Conservation (phyloP, 2,888 invertebrate genomes). For the Ectobius pallidus region DNA sequence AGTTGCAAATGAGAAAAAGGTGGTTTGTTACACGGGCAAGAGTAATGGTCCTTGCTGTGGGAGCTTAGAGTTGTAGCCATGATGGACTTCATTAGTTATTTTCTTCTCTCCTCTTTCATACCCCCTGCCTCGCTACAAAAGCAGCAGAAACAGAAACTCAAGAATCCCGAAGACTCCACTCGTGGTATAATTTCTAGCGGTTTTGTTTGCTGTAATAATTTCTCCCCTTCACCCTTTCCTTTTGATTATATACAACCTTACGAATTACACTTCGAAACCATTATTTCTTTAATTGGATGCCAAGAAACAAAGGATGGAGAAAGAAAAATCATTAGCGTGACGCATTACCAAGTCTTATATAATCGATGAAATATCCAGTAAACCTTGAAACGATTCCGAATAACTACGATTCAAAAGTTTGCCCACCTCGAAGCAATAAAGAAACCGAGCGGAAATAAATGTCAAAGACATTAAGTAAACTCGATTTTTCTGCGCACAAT, state of each 20-base stretch:
- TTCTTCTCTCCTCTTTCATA: neutral
- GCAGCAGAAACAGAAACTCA: neutral
- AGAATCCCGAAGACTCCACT: neutral
- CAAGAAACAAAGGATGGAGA: neutral
- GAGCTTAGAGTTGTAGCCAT: constrained; percentile 11
- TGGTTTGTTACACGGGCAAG: constrained; percentile 10
- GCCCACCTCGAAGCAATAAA: no score
- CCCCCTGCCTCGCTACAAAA: neutral
- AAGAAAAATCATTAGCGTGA: neutral
- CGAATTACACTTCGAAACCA: neutral
- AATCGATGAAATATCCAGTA: no score
- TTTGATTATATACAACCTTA: neutral
- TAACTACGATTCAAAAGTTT: no score
- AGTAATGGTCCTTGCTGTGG: neutral
- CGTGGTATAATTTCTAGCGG: neutral
- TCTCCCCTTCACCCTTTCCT: neutral
- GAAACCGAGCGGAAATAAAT: no score
- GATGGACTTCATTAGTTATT: constrained; percentile 37
- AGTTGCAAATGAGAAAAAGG: constrained; percentile 35
- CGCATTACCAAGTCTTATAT: no score
- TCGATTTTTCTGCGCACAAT: no score
- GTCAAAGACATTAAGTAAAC: no score
- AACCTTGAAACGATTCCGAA: no score
- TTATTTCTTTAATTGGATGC: neutral
- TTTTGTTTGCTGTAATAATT: neutral